phyloP scores from a whole-genome alignment of 2,113 vertebrate species.

The Plectropomus leopardus region DNA sequence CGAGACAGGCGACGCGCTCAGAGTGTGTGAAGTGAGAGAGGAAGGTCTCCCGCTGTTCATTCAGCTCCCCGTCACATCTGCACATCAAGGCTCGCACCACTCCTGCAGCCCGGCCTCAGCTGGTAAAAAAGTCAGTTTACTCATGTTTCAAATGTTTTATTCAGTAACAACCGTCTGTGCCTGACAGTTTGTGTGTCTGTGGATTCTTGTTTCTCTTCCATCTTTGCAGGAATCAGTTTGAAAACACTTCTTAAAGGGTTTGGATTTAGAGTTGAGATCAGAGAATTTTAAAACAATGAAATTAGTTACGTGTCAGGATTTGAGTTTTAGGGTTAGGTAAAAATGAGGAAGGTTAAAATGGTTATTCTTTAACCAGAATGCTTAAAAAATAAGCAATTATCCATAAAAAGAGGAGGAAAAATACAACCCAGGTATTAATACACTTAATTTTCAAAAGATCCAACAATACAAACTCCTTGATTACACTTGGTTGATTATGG shows the following conservation, averaged over 20 bases:
- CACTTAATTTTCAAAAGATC: not conserved
- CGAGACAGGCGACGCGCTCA: conserved; percentile 21
- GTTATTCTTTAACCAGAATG: not conserved
- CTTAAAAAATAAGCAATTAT: not conserved
- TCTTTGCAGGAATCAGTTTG: conserved; percentile 20
- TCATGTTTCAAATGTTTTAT: conserved; percentile 73
- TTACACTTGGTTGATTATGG: not conserved
- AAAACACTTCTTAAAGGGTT: conserved; percentile 13
- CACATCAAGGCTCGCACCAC: conserved; percentile 65
- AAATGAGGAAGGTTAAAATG: not conserved
- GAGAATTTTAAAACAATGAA: not conserved
- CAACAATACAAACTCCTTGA: not conserved
- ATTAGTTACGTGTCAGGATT: conserved; percentile 1
- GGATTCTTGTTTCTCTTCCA: not conserved
- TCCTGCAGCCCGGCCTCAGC: conserved; percentile 48
- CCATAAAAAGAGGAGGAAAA: not conserved
- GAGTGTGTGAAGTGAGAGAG: conserved; percentile 28
- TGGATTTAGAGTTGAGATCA: not conserved
- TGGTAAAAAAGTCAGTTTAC: conserved; percentile 39
- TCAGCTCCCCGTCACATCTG: conserved; percentile 67
- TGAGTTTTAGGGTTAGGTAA: conserved; percentile 3
- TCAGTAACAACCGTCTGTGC: conserved; percentile 59
- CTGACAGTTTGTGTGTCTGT: conserved; percentile 12
- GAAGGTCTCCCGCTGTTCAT: conserved; percentile 37
- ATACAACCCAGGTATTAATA: not conserved